A percentile compares a stretch with the other conserved stretches of the same genome.
phyloP scores from a whole-genome alignment of 2,797 vertebrate genomes.

The Sciaenops ocellatus region DNA sequence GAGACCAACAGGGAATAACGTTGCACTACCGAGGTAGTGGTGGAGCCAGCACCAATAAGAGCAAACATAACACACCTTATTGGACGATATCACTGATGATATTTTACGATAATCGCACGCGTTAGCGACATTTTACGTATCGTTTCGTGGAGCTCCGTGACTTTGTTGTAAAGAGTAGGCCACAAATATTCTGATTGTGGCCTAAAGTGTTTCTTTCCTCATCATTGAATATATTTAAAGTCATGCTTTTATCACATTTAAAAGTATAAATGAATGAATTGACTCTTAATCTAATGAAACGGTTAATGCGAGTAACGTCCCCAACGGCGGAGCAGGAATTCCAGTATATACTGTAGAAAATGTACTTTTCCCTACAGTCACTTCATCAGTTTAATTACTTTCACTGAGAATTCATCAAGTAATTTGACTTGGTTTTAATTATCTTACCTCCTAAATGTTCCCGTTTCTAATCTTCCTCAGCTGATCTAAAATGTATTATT shows the following conservation, averaged over 20 bases:
- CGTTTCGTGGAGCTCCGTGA: background rate
- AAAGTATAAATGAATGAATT: slow-evolving; percentile 3
- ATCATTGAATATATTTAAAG: background rate
- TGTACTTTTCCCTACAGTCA: slow-evolving; percentile 52
- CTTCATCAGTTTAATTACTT: slow-evolving; percentile 71
- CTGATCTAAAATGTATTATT: slow-evolving; percentile 50
- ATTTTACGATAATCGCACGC: background rate
- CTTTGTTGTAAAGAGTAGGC: background rate
- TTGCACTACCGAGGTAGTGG: too few species aligned
- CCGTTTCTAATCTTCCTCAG: slow-evolving; percentile 31
- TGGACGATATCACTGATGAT: background rate
- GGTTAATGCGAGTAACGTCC: slow-evolving; percentile 15
- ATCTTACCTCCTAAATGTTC: slow-evolving; percentile 56
- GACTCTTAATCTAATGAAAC: slow-evolving; percentile 33
- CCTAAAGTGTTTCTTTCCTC: too few species aligned
- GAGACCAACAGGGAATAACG: too few species aligned
- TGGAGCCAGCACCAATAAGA: too few species aligned
- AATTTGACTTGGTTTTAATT: slow-evolving; percentile 71
- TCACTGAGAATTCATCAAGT: slow-evolving; percentile 62
- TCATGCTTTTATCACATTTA: slow-evolving; percentile 4
- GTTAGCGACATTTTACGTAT: too few species aligned
- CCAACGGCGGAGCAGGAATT: slow-evolving; percentile 40
- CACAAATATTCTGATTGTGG: too few species aligned
- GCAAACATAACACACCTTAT: background rate
- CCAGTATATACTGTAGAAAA: slow-evolving; percentile 26